These are phyloP conservation scores for Corythornis cristatus DNA, from an alignment of 2,113 vertebrate genomes.

Conservation along the genomic window DNA sequence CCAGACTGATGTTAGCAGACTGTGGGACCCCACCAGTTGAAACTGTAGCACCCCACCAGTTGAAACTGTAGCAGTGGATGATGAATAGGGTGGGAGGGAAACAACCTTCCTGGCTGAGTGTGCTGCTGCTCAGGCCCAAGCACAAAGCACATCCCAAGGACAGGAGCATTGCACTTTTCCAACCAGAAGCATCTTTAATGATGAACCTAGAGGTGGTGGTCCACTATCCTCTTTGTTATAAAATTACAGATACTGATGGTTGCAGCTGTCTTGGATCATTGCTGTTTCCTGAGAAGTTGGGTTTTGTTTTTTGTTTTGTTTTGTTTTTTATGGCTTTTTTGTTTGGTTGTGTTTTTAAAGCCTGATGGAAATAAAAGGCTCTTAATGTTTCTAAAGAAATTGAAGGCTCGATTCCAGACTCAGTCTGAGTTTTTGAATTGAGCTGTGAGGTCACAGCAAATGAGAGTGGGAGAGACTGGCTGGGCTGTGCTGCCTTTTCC, in stretches of 20 bases:
- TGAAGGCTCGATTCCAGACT: accelerated
- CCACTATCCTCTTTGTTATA: background rate
- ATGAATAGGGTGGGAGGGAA: background rate
- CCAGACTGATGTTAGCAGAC: background rate
- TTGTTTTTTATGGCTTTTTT: too few relatives aligned
- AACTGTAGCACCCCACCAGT: background rate
- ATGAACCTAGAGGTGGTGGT: background rate
- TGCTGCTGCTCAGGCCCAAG: background rate
- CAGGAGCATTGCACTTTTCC: accelerated
- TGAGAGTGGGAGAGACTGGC: background rate
- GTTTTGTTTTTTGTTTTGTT: too few relatives aligned
- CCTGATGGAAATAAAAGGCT: background rate
- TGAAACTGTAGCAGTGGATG: background rate
- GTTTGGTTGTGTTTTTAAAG: background rate
- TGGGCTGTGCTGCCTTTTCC: background rate
- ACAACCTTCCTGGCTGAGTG: accelerated
- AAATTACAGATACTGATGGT: too few relatives aligned
- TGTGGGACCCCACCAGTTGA: background rate
- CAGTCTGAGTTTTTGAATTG: background rate
- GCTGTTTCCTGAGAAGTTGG: background rate
- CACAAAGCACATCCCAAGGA: background rate
- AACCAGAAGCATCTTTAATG: background rate
- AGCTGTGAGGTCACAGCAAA: background rate
- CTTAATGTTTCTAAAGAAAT: background rate
- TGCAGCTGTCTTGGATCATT: background rate